A percentile compares a stretch with the other conserved stretches of the same genome.
Conservation (phyloP, 2,113 vertebrate species). For the Diadophis punctatus region DNA sequence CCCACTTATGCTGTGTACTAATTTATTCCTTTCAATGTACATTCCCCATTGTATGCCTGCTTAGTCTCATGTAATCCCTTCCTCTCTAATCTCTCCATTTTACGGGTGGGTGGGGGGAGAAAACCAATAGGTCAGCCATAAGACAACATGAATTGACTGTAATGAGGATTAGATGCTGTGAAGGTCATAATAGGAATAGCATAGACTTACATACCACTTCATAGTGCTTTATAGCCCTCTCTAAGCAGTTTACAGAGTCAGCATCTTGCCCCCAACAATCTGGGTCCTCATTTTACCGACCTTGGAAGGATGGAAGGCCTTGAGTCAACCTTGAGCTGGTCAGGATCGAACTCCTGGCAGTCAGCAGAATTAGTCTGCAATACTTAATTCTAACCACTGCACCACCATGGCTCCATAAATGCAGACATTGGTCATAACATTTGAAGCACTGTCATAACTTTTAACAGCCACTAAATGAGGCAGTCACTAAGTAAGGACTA, state of each 20-base stretch:
- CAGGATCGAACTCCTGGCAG: background rate
- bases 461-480: background rate
- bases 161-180: background rate
- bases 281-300: background rate
- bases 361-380: background rate
- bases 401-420: background rate
- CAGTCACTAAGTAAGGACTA: background rate
- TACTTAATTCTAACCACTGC: background rate
- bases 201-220: background rate
- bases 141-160: background rate
- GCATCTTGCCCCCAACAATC: background rate
- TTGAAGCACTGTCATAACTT: background rate
- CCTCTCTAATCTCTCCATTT: background rate
- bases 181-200: background rate
- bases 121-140: background rate
- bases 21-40: background rate
- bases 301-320: background rate
- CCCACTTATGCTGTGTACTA: background rate
- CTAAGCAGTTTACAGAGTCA: background rate
- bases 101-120: background rate
- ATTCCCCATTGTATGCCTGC: background rate
- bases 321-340: background rate
- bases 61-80: background rate
- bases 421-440: background rate
- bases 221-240: background rate